Evolutionary conservation across 2,888 invertebrate species (phyloP).

Genomic region (Cantharis nigra): DNA sequence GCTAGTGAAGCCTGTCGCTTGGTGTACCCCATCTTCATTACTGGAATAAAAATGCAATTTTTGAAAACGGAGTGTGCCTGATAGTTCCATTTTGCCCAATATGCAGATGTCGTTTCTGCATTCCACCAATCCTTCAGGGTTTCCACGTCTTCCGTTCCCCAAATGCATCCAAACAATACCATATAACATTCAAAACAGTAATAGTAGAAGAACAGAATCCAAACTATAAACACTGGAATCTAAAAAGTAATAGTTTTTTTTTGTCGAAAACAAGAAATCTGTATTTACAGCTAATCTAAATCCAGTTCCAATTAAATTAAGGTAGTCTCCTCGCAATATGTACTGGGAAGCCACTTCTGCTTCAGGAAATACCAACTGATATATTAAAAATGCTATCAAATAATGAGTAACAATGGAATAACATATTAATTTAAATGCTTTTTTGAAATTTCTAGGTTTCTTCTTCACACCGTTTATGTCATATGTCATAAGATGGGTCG

Average conservation of each 20-base stretch:
- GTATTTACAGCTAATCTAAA: background rate
- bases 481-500: background rate
- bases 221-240: background rate
- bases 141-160: background rate
- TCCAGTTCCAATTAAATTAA: background rate
- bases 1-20: background rate
- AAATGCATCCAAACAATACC: background rate
- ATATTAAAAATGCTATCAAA: background rate
- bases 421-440: background rate
- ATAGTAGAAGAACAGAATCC: slow-evolving; percentile 6
- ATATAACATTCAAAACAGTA: background rate
- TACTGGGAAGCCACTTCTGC: background rate
- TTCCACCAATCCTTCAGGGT: slow-evolving; percentile 16
- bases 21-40: slow-evolving; percentile 1
- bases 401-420: background rate
- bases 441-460: background rate
- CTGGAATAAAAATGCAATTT: slow-evolving; percentile 4
- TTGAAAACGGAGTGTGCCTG: slow-evolving; percentile 6
- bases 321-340: background rate
- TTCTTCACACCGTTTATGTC: background rate
- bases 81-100: slow-evolving; percentile 20
- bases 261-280: background rate
- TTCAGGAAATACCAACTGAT: background rate
- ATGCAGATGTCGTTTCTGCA: background rate
- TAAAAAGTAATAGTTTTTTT: background rate